Conservation (phyloP, 1,140 invertebrate species). For the Ips typographus region DNA sequence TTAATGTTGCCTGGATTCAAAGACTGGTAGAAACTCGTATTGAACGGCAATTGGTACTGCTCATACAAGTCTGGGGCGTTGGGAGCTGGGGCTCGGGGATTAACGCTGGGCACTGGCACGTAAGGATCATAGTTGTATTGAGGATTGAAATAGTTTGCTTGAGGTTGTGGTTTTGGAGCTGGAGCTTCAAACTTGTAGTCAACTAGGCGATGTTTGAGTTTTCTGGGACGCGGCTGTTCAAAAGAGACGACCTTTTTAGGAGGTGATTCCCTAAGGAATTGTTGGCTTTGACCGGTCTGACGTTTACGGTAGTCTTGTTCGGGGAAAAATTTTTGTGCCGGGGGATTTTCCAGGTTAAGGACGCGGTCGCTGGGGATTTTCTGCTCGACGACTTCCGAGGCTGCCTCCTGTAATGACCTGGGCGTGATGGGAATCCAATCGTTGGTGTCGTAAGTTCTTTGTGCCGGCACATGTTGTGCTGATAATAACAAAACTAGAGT, state of each 20-base stretch:
- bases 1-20: conserved; percentile 39
- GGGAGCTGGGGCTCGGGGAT: conserved; percentile 27
- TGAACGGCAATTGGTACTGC: conserved; percentile 36
- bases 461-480: conserved; percentile 20
- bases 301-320: conserved; percentile 44
- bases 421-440: conserved; percentile 49
- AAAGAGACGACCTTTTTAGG: conserved; percentile 23
- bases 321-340: conserved; percentile 51
- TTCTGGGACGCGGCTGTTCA: conserved; percentile 27
- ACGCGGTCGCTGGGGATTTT: conserved; percentile 55
- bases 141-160: conserved; percentile 25
- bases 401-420: conserved; percentile 21
- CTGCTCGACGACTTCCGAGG: conserved; percentile 21
- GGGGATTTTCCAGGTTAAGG: conserved; percentile 52
- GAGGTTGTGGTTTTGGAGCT: conserved; percentile 23
- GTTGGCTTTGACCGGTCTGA: conserved; percentile 31
- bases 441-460: conserved; percentile 44
- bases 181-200: conserved; percentile 42
- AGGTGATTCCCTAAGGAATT: conserved; percentile 38
- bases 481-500: conserved; percentile 18
- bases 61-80: conserved; percentile 36
- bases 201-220: conserved; percentile 17
- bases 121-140: conserved; percentile 28
- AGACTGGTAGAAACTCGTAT: conserved; percentile 39
- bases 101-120: conserved; percentile 28